Evolutionary conservation across 2,888 invertebrate genomes (phyloP).

Genomic region (Ormyrus pomaceus): DNA sequence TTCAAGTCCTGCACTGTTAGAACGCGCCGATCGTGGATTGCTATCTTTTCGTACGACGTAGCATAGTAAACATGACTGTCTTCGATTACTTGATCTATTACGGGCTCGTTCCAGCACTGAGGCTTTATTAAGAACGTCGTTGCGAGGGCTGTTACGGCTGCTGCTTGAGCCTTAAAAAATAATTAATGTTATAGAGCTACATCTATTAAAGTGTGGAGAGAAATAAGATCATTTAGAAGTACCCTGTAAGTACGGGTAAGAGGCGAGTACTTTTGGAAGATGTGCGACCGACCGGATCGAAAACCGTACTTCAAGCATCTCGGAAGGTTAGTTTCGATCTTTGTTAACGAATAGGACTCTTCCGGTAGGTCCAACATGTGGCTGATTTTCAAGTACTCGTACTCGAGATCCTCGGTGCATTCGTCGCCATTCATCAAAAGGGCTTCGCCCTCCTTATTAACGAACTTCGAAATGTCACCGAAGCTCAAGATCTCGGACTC

Average conservation of each 20-base stretch:
- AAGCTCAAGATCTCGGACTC: slow-evolving; percentile 61
- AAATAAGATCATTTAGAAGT: no score
- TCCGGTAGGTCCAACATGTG: slow-evolving; percentile 64
- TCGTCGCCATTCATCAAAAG: slow-evolving; percentile 62
- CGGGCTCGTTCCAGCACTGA: slow-evolving; percentile 68
- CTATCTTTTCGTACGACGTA: slow-evolving; percentile 66
- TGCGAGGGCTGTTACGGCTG: slow-evolving; percentile 70
- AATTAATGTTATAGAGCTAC: no score
- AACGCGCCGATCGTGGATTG: slow-evolving; percentile 63
- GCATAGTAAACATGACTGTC: slow-evolving; percentile 71
- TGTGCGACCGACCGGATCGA: slow-evolving; percentile 68
- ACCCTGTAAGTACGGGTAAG: slow-evolving; percentile 73
- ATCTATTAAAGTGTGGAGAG: no score
- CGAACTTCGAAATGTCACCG: slow-evolving; percentile 58
- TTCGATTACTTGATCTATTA: slow-evolving; percentile 70
- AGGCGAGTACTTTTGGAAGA: slow-evolving; percentile 68
- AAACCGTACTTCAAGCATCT: slow-evolving; percentile 66
- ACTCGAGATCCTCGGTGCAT: slow-evolving; percentile 65
- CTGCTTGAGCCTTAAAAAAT: slow-evolving; percentile 67
- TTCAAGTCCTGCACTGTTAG: slow-evolving; percentile 66
- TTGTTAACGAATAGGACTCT: slow-evolving; percentile 67
- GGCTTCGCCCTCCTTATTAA: slow-evolving; percentile 61
- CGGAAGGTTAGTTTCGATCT: slow-evolving; percentile 65
- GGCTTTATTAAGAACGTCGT: slow-evolving; percentile 67
- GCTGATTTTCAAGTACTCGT: slow-evolving; percentile 65